Evolutionary conservation across 2,888 invertebrate genomes (phyloP).

Genomic region (Hofmannophila pseudospretella): DNA sequence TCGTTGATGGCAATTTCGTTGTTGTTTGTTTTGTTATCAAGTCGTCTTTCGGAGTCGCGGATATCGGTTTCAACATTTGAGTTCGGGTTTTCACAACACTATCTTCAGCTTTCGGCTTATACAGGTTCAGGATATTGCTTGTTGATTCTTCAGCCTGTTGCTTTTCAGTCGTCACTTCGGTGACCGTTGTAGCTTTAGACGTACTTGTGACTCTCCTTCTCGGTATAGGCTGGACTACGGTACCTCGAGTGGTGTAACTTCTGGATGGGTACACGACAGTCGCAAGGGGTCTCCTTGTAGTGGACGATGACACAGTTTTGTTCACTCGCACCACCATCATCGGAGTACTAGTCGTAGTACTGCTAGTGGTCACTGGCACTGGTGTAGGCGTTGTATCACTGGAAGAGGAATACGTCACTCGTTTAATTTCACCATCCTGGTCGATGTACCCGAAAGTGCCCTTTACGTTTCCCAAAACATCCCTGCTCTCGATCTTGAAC

Average conservation of each 20-base stretch:
- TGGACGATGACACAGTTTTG: constrained; percentile 55
- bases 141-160: constrained; percentile 50
- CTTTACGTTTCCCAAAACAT: constrained; percentile 87
- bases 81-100: constrained; percentile 41
- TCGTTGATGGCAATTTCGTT: constrained; percentile 49
- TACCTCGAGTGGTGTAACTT: constrained; percentile 76
- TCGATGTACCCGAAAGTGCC: constrained; percentile 91
- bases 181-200: constrained; percentile 39
- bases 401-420: constrained; percentile 83
- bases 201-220: constrained; percentile 66
- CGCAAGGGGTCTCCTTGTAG: constrained; percentile 72
- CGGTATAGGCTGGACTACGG: constrained; percentile 82
- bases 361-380: constrained; percentile 47
- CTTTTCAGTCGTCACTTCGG: constrained; percentile 45
- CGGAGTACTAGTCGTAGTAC: constrained; percentile 48
- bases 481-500: constrained; percentile 90
- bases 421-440: constrained; percentile 85
- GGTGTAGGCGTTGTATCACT: constrained; percentile 59
- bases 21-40: constrained; percentile 62
- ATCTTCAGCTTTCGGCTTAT: constrained; percentile 52
- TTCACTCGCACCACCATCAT: constrained; percentile 66
- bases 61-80: constrained; percentile 55
- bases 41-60: constrained; percentile 48
- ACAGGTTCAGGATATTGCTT: constrained; percentile 48
- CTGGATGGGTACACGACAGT: constrained; percentile 74